phyloP scores from a whole-genome alignment of 2,113 vertebrate genomes.

The Brachyistius frenatus region DNA sequence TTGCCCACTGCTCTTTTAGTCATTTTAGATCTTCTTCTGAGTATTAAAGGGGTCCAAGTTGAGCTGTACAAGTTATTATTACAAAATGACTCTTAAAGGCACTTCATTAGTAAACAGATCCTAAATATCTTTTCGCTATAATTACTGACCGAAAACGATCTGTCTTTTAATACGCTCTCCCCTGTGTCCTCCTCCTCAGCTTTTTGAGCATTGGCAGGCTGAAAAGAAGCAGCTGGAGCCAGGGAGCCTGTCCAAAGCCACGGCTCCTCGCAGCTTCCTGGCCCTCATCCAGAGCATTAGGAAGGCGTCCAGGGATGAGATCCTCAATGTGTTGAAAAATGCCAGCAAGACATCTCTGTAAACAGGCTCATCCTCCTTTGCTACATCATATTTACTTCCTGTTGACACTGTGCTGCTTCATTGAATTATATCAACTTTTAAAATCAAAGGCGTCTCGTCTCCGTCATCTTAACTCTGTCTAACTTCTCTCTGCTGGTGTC shows the following conservation, averaged over 20 bases:
- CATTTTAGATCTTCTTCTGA: background rate
- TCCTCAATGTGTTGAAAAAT: constrained; percentile 89
- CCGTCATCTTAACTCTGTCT: constrained; percentile 3
- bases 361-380: constrained; percentile 58
- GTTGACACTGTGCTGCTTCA: background rate
- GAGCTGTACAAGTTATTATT: constrained; percentile 20
- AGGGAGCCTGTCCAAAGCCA: constrained; percentile 87
- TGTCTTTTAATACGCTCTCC: constrained; percentile 36
- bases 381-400: constrained; percentile 16
- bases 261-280: constrained; percentile 90
- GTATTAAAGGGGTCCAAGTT: background rate
- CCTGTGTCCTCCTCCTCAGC: constrained; percentile 66
- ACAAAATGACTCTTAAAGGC: constrained; percentile 4
- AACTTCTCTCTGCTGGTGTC: constrained; percentile 10
- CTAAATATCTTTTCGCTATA: constrained; percentile 40
- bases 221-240: constrained; percentile 88
- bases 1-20: background rate
- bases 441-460: too few relatives aligned
- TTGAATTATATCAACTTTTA: background rate
- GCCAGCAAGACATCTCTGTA: constrained; percentile 92
- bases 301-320: constrained; percentile 89
- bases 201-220: constrained; percentile 90
- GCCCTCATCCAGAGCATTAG: constrained; percentile 90
- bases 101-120: constrained; percentile 32
- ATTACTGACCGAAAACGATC: constrained; percentile 40